These are phyloP conservation scores for Synanthedon andrenaeformis DNA, from an alignment of 2,888 invertebrate species.

Conservation along the genomic window DNA sequence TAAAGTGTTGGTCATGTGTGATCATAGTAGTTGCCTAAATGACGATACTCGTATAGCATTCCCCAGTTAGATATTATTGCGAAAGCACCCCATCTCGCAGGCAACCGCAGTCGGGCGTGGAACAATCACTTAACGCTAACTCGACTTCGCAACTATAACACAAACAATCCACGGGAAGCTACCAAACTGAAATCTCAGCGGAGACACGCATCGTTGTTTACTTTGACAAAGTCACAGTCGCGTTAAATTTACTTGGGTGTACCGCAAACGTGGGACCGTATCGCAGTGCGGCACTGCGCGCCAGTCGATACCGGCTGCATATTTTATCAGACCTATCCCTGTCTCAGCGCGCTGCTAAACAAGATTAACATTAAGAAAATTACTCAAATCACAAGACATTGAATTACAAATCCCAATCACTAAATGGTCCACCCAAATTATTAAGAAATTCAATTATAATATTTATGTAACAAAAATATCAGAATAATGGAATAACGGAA, in stretches of 20 bases:
- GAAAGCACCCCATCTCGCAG: not conserved
- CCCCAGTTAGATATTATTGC: not conserved
- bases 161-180: conserved; percentile 27
- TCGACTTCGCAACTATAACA: conserved; percentile 9
- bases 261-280: conserved; percentile 32
- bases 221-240: conserved; percentile 34
- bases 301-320: conserved; percentile 56
- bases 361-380: too few relatives aligned
- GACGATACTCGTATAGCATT: too few relatives aligned
- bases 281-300: conserved; percentile 46
- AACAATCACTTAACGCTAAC: not conserved
- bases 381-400: too few relatives aligned
- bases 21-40: too few relatives aligned
- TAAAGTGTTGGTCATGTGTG: too few relatives aligned
- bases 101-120: not conserved
- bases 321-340: conserved; percentile 45
- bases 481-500: too few relatives aligned
- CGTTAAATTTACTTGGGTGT: conserved; percentile 24
- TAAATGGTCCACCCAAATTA: too few relatives aligned
- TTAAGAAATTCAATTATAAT: too few relatives aligned
- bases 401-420: too few relatives aligned
- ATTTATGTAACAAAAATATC: too few relatives aligned
- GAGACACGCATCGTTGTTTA: conserved; percentile 40
- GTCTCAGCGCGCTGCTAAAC: too few relatives aligned
- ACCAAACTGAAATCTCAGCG: conserved; percentile 21